Base-by-base conservation (phyloP, 1,140 invertebrate genomes). In the Orussus abietinus region DNA sequence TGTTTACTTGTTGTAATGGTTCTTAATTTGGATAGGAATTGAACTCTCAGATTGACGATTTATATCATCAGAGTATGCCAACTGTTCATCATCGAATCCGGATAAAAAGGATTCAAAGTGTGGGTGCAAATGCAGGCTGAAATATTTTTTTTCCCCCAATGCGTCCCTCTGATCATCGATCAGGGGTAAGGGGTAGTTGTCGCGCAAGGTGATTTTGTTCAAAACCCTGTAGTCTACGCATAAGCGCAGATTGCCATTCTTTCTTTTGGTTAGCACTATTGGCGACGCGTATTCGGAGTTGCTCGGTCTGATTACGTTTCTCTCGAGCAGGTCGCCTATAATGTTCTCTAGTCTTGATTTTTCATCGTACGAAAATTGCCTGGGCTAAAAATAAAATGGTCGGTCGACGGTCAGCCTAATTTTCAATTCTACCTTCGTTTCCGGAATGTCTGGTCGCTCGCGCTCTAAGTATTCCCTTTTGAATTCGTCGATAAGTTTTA, bases 291-390 rank as follows among this genome's bases (percentile, higher is more conserved):
- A 57, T 21, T 55, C 49, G 1, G 59, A 64, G 12, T 45, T 41
- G 18, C 62, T 71, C 20, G 55, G 39, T n/a, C 56, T 37, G 21
- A 75, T 66, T 1, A 74, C 55, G 11, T 50, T 48, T 11, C 42
- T 45, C 4, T 49, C 12, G 30, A 69, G 31, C 9, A 71, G 17
- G 12, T 66, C 54, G 14, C 62, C 30, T 5, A 73, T 39, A 19
- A 71, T 64, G 33, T 52, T 4, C 5, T 47, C 38, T 12, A 71
- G 45, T 5, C 48, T 47, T 6, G 42, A 22, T 20, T 52, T 50
- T 37, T 66, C 53, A 3, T 26, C n/a, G 3, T 42, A 48, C 2
- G 60, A 53, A 7, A 66, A 21, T 6, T 51, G 49, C 42, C 42
- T 47, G 12, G 59, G 62, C 18, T 38, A 17, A 33, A 52, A 58